Percentiles rank a stretch among this genome's conserved stretches.
Evolutionary conservation across 2,888 invertebrate genomes (phyloP).

Genomic region (Blastobasis lacticolella): DNA sequence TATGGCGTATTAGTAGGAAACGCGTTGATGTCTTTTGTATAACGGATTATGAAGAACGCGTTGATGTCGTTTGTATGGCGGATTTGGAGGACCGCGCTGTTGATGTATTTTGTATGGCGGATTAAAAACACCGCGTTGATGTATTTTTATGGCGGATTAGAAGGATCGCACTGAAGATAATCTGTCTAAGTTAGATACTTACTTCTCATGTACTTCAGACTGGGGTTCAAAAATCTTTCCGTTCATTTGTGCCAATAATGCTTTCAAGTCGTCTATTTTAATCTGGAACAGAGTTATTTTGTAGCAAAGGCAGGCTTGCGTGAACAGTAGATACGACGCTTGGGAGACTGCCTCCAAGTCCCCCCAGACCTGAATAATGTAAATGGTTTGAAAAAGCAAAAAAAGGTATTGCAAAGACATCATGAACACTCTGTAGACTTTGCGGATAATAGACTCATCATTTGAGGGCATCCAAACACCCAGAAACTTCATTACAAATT

Average conservation of each 20-base stretch:
- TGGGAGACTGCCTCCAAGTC: slow-evolving; percentile 56
- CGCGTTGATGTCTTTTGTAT: no score
- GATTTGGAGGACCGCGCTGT: no score
- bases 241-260: slow-evolving; percentile 42
- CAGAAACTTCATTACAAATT: slow-evolving; percentile 50
- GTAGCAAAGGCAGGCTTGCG: slow-evolving; percentile 58
- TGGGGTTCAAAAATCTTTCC: slow-evolving; percentile 43
- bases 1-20: no score
- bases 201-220: slow-evolving; percentile 39
- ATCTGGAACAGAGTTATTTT: slow-evolving; percentile 52
- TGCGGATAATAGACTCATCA: slow-evolving; percentile 27
- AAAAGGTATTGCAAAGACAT: slow-evolving; percentile 48
- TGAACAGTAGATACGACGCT: slow-evolving; percentile 53
- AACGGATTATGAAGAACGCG: no score
- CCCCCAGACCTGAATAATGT: slow-evolving; percentile 54
- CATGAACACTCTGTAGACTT: slow-evolving; percentile 39
- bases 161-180: no score
- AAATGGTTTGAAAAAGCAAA: slow-evolving; percentile 50
- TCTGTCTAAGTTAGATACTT: slow-evolving; percentile 9
- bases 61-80: no score
- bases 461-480: slow-evolving; percentile 51
- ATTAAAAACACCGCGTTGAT: no score
- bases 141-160: no score
- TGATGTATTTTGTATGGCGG: no score
- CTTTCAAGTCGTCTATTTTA: slow-evolving; percentile 34